Percentiles rank a stretch among this genome's conserved stretches.
phyloP scores from a whole-genome alignment of 2,888 invertebrate genomes.

The Folsomia candida region DNA sequence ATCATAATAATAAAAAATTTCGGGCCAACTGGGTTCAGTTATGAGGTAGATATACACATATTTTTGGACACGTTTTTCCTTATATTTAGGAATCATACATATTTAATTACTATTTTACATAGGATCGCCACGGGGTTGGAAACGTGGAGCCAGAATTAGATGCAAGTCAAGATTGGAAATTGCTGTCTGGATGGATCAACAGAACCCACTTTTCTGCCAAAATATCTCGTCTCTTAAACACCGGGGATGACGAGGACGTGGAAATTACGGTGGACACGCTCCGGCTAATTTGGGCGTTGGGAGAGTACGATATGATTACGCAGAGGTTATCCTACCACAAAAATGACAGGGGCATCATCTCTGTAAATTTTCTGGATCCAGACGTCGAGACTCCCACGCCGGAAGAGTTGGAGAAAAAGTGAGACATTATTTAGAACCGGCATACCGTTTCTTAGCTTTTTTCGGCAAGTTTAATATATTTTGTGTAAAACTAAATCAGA shows the following conservation, averaged over 20 bases:
- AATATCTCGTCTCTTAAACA: not conserved
- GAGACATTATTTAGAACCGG: too few species aligned
- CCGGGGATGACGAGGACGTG: not conserved
- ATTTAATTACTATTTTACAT: not conserved
- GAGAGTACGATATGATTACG: not conserved
- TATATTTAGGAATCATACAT: not conserved
- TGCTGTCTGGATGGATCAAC: not conserved
- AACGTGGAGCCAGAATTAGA: not conserved
- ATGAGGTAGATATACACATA: not conserved
- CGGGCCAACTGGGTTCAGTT: too few species aligned
- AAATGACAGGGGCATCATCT: not conserved
- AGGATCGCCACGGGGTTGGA: constrained; percentile 5
- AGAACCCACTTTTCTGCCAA: not conserved
- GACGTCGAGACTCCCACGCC: not conserved
- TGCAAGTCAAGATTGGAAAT: not conserved
- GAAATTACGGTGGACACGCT: not conserved
- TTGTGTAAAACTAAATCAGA: too few species aligned
- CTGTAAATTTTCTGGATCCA: constrained; percentile 5
- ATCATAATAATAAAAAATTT: too few species aligned
- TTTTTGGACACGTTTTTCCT: not conserved
- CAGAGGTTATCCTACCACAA: not conserved
- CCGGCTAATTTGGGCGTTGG: not conserved
- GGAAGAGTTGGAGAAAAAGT: not conserved
- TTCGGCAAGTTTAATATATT: too few species aligned
- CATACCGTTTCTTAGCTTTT: too few species aligned